phyloP scores from a whole-genome alignment of 2,113 vertebrate genomes.

The Notiomystis cincta region DNA sequence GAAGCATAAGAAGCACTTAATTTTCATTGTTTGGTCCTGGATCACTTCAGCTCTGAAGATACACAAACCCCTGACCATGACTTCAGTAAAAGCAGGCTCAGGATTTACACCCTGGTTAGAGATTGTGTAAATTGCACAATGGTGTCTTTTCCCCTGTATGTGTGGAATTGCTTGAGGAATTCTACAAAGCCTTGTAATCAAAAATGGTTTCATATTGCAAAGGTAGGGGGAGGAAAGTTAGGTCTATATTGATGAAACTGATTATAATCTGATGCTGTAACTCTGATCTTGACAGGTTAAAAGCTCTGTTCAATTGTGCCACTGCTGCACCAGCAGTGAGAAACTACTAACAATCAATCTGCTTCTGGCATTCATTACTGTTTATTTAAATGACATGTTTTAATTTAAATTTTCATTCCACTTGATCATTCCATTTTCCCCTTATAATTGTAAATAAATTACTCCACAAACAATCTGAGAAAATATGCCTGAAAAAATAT shows the following conservation, averaged over 20 bases:
- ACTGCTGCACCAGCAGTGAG: background rate
- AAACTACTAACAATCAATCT: slow-evolving; percentile 8
- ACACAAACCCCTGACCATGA: background rate
- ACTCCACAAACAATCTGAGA: background rate
- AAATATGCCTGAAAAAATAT: background rate
- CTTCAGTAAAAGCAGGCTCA: background rate
- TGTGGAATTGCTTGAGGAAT: background rate
- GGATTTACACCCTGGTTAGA: background rate
- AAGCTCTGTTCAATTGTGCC: background rate
- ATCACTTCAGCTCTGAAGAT: background rate
- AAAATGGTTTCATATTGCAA: background rate
- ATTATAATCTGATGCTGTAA: background rate
- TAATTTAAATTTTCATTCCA: background rate
- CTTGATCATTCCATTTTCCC: background rate
- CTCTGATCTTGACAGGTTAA: background rate
- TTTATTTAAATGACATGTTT: background rate
- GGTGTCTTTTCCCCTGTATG: background rate
- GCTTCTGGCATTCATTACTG: background rate
- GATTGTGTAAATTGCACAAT: background rate
- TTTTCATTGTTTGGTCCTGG: background rate
- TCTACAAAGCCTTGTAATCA: background rate
- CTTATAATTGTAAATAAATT: background rate
- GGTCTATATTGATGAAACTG: background rate
- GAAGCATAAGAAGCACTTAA: rapidly evolving
- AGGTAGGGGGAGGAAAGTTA: background rate